phyloP scores from a whole-genome alignment of 2,888 invertebrate genomes.

The Latrodectus elegans region DNA sequence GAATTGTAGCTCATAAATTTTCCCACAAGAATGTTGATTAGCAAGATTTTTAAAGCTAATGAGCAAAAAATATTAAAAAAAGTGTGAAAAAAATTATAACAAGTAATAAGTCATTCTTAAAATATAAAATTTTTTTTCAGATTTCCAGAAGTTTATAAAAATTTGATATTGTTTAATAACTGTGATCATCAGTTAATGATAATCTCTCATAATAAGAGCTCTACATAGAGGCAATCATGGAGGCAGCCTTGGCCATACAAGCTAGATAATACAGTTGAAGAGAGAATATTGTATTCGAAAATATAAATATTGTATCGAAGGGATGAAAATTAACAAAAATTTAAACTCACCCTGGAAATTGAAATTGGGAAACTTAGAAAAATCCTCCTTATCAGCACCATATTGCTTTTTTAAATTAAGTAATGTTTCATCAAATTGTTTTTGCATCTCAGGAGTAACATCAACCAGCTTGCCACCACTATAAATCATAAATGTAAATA shows the following conservation, averaged over 20 bases:
- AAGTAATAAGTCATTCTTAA: too few relatives aligned
- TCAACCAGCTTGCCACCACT: conserved; percentile 88
- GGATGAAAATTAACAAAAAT: not conserved
- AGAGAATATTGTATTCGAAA: not conserved
- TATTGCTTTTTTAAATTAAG: conserved; percentile 87
- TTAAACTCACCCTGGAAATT: conserved; percentile 80
- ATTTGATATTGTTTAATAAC: too few relatives aligned
- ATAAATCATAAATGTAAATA: conserved; percentile 36
- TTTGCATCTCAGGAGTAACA: conserved; percentile 84
- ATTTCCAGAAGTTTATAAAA: too few relatives aligned
- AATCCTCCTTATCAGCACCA: conserved; percentile 86
- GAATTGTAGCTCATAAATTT: too few relatives aligned
- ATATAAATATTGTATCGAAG: not conserved
- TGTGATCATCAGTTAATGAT: too few relatives aligned
- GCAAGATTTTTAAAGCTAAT: too few relatives aligned
- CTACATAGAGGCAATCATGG: not conserved
- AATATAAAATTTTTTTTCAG: too few relatives aligned
- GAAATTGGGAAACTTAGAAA: conserved; percentile 91
- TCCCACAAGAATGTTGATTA: too few relatives aligned
- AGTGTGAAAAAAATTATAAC: too few relatives aligned
- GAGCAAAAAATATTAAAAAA: too few relatives aligned
- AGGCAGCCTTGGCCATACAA: not conserved
- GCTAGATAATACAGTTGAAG: not conserved
- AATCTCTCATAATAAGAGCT: not conserved
- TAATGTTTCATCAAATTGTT: conserved; percentile 84